Conservation (phyloP, 2,888 invertebrate genomes). For the Margaritifera margaritifera region DNA sequence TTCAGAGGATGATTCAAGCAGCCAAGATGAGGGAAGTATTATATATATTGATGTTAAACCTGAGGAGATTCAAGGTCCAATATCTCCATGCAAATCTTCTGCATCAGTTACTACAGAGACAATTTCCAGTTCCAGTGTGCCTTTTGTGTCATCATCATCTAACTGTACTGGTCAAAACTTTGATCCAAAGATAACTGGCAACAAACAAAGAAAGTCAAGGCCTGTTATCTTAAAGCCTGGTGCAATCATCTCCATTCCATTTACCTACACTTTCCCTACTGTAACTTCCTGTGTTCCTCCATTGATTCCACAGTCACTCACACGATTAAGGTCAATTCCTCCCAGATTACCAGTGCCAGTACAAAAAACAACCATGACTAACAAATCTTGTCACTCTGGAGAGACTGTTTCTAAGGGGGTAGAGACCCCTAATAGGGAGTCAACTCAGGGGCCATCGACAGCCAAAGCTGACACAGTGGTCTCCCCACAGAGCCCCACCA, state of each 20-base stretch:
- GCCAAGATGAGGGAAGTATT: slow-evolving; percentile 12
- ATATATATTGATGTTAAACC: slow-evolving; percentile 59
- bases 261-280: slow-evolving; percentile 38
- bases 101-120: background rate
- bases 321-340: background rate
- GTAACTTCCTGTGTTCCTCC: slow-evolving; percentile 4
- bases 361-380: too few relatives aligned
- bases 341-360: background rate
- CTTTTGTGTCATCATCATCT: background rate
- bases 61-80: slow-evolving; percentile 4
- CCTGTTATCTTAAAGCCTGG: slow-evolving; percentile 53
- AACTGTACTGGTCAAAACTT: too few relatives aligned
- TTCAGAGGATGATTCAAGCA: background rate
- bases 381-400: too few relatives aligned
- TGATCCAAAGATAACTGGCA: background rate
- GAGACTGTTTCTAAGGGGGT: too few relatives aligned
- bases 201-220: slow-evolving; percentile 19
- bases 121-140: slow-evolving; percentile 7
- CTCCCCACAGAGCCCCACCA: background rate
- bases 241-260: slow-evolving; percentile 54
- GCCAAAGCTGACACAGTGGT: background rate
- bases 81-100: too few relatives aligned
- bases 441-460: background rate
- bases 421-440: background rate
- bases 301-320: slow-evolving; percentile 4